Evolutionary conservation across 2,888 invertebrate species (phyloP).

Genomic region (Drosophila demipolita): DNA sequence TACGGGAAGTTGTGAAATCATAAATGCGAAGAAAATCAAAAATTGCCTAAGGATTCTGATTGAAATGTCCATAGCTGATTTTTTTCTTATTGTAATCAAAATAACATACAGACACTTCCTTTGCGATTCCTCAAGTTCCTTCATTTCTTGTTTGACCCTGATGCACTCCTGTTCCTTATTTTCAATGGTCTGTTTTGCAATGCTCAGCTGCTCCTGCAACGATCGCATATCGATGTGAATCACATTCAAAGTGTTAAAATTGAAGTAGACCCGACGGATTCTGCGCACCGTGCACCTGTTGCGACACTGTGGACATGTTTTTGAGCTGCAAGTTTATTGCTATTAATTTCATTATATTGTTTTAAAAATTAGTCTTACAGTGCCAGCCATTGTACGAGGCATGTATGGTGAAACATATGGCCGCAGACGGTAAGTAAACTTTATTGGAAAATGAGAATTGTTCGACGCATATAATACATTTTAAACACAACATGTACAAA

Average conservation of each 20-base stretch:
- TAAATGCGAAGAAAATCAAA: neutral
- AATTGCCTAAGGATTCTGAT: neutral
- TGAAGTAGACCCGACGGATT: constrained; percentile 89
- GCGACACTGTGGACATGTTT: constrained; percentile 92
- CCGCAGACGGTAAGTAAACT: no score
- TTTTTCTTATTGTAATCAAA: neutral
- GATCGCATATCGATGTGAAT: constrained; percentile 87
- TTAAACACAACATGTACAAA: no score
- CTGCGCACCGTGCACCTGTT: constrained; percentile 87
- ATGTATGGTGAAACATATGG: constrained; percentile 89
- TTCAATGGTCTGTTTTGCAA: constrained; percentile 87
- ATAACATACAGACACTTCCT: constrained; percentile 82
- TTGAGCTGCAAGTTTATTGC: constrained; percentile 86
- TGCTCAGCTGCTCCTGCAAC: constrained; percentile 88
- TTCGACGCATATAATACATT: no score
- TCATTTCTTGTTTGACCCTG: constrained; percentile 73
- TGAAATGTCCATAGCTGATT: neutral
- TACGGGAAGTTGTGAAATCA: constrained; percentile 27
- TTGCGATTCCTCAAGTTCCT: constrained; percentile 67
- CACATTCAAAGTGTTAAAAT: constrained; percentile 87
- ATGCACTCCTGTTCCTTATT: constrained; percentile 84
- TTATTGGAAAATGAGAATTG: no score
- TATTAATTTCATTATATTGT: constrained; percentile 7
- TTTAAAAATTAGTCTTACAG: constrained; percentile 85
- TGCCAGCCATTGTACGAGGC: constrained; percentile 89